phyloP scores from a whole-genome alignment of 1,140 invertebrate genomes.

The Delia radicum region DNA sequence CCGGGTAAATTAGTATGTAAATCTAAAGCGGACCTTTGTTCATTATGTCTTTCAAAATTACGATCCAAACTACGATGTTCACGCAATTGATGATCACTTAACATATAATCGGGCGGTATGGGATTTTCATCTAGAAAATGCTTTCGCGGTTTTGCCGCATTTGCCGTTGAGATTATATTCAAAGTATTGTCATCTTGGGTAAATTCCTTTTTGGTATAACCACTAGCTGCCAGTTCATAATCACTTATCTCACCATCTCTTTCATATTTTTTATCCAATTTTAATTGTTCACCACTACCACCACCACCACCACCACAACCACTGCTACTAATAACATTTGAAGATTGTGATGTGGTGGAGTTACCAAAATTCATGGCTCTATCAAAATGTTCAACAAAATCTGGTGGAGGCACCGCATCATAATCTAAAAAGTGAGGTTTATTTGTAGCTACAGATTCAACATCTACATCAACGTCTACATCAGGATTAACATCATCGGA shows the following conservation, averaged over 20 bases:
- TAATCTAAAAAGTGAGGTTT: constrained; percentile 64
- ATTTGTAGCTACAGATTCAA: constrained; percentile 52
- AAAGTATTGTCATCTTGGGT: constrained; percentile 53
- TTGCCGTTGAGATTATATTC: constrained; percentile 26
- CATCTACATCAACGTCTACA: constrained; percentile 32
- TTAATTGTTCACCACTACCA: constrained; percentile 43
- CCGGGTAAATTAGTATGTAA: constrained; percentile 10
- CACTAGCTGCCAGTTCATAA: constrained; percentile 52
- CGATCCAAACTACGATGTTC: constrained; percentile 52
- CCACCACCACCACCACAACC: background rate
- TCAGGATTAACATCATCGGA: constrained; percentile 20
- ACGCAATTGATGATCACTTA: constrained; percentile 42
- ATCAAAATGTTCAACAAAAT: constrained; percentile 52
- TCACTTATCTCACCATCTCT: constrained; percentile 53
- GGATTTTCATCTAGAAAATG: constrained; percentile 55
- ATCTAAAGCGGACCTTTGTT: constrained; percentile 31
- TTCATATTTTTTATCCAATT: constrained; percentile 54
- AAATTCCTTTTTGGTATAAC: constrained; percentile 53
- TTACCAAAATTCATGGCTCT: constrained; percentile 29
- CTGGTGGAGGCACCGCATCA: constrained; percentile 60
- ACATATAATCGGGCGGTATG: constrained; percentile 53
- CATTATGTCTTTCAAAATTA: constrained; percentile 49
- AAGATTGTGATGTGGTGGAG: background rate
- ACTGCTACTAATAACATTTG: background rate
- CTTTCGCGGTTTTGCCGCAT: constrained; percentile 30